Evolutionary conservation across 2,888 invertebrate genomes (phyloP).

Genomic region (Agriopis aurantiaria): DNA sequence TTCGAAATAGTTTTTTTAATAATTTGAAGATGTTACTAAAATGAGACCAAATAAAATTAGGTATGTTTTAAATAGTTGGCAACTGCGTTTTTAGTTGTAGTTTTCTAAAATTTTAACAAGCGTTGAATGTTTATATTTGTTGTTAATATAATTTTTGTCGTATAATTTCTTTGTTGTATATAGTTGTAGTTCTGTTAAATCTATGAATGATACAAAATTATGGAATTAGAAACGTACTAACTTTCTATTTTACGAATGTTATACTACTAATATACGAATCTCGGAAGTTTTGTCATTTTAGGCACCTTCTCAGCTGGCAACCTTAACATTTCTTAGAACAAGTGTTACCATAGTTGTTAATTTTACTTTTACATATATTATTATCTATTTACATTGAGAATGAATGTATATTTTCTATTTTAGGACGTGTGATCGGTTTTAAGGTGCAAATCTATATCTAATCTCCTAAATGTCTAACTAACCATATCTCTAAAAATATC

Average conservation of each 20-base stretch:
- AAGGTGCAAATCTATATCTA: conserved; percentile 67
- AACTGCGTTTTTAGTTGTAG: conserved; percentile 77
- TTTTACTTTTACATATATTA: conserved; percentile 69
- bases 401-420: conserved; percentile 75
- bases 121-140: conserved; percentile 70
- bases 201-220: conserved; percentile 23
- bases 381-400: conserved; percentile 75
- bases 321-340: conserved; percentile 64
- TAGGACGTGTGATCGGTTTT: conserved; percentile 71
- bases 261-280: conserved; percentile 36
- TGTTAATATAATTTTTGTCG: conserved; percentile 61
- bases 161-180: conserved; percentile 47
- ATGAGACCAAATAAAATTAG: conserved; percentile 86
- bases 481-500: conserved; percentile 65
- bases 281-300: conserved; percentile 31
- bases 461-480: conserved; percentile 64
- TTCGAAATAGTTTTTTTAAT: conserved; percentile 54
- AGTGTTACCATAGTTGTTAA: conserved; percentile 83
- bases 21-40: conserved; percentile 78
- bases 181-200: conserved; percentile 30
- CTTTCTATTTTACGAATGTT: conserved; percentile 35
- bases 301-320: conserved; percentile 35
- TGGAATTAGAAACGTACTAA: conserved; percentile 14
- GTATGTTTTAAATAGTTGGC: conserved; percentile 73
- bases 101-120: conserved; percentile 79